Percentiles rank a stretch among this genome's conserved stretches.
Conservation (phyloP, 1,140 invertebrate genomes). For the Leptoteleia sp. region DNA sequence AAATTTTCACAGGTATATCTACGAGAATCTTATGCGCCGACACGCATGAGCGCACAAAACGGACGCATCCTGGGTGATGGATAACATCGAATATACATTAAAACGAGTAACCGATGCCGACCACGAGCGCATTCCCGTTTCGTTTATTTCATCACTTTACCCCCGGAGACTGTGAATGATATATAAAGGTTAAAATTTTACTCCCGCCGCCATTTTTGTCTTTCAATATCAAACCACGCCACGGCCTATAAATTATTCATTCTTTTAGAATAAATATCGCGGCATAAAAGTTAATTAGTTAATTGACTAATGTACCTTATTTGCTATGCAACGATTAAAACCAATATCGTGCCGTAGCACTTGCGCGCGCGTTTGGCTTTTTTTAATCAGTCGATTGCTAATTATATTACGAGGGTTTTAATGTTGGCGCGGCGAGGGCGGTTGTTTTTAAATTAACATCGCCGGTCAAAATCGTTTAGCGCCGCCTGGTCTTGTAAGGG, state of each 20-base stretch:
- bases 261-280: not conserved
- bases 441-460: not conserved
- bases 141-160: conserved; percentile 38
- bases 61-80: conserved; percentile 23
- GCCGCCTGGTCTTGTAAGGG: not conserved
- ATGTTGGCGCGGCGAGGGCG: no score
- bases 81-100: conserved; percentile 60
- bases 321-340: no score
- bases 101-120: conserved; percentile 37
- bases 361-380: no score
- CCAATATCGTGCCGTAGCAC: no score
- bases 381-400: no score
- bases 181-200: conserved; percentile 3
- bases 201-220: no score
- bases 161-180: conserved; percentile 25
- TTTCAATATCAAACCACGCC: not conserved
- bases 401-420: no score
- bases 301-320: not conserved
- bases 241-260: conserved; percentile 5
- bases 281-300: not conserved
- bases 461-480: not conserved
- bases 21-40: conserved; percentile 8
- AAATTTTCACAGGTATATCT: conserved; percentile 35
- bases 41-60: conserved; percentile 53
- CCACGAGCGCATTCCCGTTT: conserved; percentile 34